These are phyloP conservation scores for Cactoblastis cactorum DNA, from an alignment of 2,888 invertebrate genomes.

Conservation along the genomic window DNA sequence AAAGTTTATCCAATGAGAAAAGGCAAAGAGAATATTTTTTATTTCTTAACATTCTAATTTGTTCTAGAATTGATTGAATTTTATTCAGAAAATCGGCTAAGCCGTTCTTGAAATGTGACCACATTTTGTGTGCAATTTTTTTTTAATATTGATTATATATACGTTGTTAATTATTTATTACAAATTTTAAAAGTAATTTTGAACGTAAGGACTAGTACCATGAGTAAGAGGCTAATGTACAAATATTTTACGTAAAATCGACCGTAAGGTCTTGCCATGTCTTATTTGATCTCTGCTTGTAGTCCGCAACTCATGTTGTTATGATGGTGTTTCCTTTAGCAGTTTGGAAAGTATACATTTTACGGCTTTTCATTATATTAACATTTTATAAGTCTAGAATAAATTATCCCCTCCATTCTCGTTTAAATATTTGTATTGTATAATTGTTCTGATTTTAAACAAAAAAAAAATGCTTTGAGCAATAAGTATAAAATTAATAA, in stretches of 20 bases:
- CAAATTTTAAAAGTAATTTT: neutral
- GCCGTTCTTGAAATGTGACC: neutral
- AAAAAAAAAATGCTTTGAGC: conserved; percentile 50
- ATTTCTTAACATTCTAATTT: too few relatives aligned
- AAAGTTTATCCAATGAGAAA: too few relatives aligned
- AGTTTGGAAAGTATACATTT: conserved; percentile 40
- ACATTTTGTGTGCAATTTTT: neutral
- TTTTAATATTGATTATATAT: too few relatives aligned
- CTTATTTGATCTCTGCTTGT: conserved; percentile 71
- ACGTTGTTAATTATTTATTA: too few relatives aligned
- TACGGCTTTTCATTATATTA: conserved; percentile 41
- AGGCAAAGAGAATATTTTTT: too few relatives aligned
- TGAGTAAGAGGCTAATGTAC: conserved; percentile 67
- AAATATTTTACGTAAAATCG: conserved; percentile 52
- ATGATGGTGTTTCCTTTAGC: conserved; percentile 50
- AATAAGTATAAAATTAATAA: conserved; percentile 39
- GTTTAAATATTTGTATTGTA: conserved; percentile 47
- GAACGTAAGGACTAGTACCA: conserved; percentile 54
- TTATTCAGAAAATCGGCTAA: too few relatives aligned
- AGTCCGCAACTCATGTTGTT: conserved; percentile 44
- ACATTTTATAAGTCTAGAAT: conserved; percentile 47
- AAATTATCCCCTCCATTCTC: conserved; percentile 44
- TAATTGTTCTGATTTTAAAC: conserved; percentile 49
- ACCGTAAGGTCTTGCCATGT: conserved; percentile 65
- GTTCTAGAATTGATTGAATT: too few relatives aligned